A percentile compares a stretch with the other conserved stretches of the same genome.
These are phyloP conservation scores for Xiphophorus maculatus DNA, from an alignment of 2,113 vertebrate species.

Conservation along the genomic window DNA sequence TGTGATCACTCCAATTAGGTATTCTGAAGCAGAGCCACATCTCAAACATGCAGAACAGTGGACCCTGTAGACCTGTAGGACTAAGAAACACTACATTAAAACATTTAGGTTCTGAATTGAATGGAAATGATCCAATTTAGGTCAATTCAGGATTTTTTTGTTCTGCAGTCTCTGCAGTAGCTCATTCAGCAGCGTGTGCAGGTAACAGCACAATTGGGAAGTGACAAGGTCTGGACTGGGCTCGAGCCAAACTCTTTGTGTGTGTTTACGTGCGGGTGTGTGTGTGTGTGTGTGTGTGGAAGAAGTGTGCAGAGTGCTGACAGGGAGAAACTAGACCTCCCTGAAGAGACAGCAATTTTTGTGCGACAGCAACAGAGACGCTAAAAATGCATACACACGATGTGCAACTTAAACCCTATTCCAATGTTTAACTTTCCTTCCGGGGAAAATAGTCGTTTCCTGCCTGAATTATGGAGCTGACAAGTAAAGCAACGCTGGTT, in stretches of 20 bases:
- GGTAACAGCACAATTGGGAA: conserved; percentile 62
- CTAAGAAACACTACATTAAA: not conserved
- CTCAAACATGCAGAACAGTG: not conserved
- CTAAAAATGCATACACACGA: conserved; percentile 14
- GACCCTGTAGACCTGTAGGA: not conserved
- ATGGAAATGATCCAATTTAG: not conserved
- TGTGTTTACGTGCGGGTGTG: not conserved
- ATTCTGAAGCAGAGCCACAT: not conserved
- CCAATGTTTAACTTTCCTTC: conserved; percentile 1
- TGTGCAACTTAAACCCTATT: conserved; percentile 18
- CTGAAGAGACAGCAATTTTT: conserved; percentile 42
- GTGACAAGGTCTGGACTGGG: conserved; percentile 65
- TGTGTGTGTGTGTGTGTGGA: too few species aligned
- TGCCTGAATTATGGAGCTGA: conserved; percentile 1
- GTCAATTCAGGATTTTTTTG: conserved; percentile 14
- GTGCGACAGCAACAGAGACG: conserved; percentile 7
- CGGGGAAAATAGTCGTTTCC: conserved; percentile 1
- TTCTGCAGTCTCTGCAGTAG: conserved; percentile 43
- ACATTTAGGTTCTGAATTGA: not conserved
- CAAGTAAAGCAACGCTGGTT: conserved; percentile 8
- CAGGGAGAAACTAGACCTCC: conserved; percentile 54
- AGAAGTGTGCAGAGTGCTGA: conserved; percentile 64
- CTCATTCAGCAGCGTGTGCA: conserved; percentile 33
- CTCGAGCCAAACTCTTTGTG: conserved; percentile 48
- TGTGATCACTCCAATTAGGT: not conserved